These are phyloP conservation scores for Decapterus maruadsi DNA, from an alignment of 2,797 vertebrate species.

Conservation along the genomic window DNA sequence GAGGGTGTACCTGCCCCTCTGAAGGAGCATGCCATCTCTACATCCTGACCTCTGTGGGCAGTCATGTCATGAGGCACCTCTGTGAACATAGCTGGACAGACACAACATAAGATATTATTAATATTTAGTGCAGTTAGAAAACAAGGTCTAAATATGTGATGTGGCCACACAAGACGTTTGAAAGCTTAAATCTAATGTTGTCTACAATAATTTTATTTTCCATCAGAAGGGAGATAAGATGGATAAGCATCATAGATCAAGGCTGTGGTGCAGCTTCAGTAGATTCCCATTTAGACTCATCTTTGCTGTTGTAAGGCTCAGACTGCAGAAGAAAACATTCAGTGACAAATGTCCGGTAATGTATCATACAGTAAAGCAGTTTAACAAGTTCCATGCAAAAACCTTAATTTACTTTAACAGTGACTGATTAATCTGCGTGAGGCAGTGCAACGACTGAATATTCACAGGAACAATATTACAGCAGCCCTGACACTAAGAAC, in stretches of 20 bases:
- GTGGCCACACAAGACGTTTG: too few relatives aligned
- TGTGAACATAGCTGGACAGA: slow-evolving; percentile 94
- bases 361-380: neutral
- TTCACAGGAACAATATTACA: slow-evolving; percentile 24
- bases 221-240: neutral
- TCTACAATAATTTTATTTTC: neutral
- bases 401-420: slow-evolving; percentile 16
- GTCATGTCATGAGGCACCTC: slow-evolving; percentile 96
- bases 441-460: slow-evolving; percentile 14
- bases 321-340: neutral
- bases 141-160: neutral
- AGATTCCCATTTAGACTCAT: neutral
- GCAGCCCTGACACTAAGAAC: neutral
- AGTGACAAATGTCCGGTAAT: slow-evolving; percentile 20
- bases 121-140: neutral
- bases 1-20: slow-evolving; percentile 93
- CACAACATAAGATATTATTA: slow-evolving; percentile 31
- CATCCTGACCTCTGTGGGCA: slow-evolving; percentile 92
- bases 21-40: slow-evolving; percentile 99
- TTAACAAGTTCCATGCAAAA: slow-evolving; percentile 6
- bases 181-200: neutral
- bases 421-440: slow-evolving; percentile 13
- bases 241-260: neutral
- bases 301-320: neutral
- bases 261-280: neutral